Evolutionary conservation across 2,113 vertebrate genomes (phyloP).

Genomic region (Vidua macroura): DNA sequence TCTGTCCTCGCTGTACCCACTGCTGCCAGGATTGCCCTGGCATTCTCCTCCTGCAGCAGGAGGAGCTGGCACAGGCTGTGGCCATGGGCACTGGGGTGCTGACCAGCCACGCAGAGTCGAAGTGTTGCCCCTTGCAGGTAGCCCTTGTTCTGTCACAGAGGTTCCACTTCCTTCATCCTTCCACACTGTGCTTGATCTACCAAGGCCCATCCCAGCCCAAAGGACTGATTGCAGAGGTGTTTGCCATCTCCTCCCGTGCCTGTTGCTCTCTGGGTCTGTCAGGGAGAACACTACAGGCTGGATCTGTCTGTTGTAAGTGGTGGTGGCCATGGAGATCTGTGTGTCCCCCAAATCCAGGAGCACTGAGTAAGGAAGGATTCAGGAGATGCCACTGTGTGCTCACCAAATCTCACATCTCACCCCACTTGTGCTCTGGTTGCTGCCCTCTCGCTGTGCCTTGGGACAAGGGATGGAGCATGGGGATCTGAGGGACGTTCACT

Average conservation of each 20-base stretch:
- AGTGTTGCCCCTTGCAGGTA: accelerated
- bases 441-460: accelerated
- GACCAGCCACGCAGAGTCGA: accelerated
- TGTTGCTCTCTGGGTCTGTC: accelerated
- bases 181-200: accelerated
- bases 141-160: background rate
- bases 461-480: background rate
- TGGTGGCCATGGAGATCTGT: background rate
- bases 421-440: background rate
- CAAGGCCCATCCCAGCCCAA: accelerated
- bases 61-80: background rate
- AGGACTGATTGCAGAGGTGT: background rate
- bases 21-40: background rate
- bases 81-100: accelerated
- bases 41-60: background rate
- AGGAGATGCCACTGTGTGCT: background rate
- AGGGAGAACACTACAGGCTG: accelerated
- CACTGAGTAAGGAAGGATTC: too few relatives aligned
- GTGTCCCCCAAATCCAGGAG: background rate
- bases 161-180: background rate
- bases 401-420: background rate
- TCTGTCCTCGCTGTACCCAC: background rate
- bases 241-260: accelerated
- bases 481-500: background rate
- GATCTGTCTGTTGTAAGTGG: background rate